These are phyloP conservation scores for Cossypha heuglini DNA, from an alignment of 2,797 vertebrate species.

Conservation along the genomic window DNA sequence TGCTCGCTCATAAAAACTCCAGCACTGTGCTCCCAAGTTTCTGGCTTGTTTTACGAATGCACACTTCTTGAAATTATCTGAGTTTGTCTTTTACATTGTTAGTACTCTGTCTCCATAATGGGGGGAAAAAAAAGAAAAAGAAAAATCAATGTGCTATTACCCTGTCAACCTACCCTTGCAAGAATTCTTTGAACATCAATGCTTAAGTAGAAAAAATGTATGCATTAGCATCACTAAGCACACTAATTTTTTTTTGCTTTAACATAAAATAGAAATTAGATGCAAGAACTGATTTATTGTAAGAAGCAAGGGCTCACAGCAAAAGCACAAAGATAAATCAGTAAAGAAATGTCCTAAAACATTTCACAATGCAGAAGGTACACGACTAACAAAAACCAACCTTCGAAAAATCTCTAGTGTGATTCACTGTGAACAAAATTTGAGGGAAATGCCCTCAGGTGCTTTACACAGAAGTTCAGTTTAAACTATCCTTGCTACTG, in stretches of 20 bases:
- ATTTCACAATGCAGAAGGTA: not conserved
- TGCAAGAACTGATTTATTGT: not conserved
- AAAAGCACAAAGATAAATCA: not conserved
- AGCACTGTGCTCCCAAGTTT: not conserved
- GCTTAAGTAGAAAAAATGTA: slow-evolving; percentile 37
- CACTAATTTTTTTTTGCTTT: not conserved
- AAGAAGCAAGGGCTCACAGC: not conserved
- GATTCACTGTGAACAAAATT: not conserved
- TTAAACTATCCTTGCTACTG: not conserved
- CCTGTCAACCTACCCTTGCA: slow-evolving; percentile 31
- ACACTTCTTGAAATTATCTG: slow-evolving; percentile 11
- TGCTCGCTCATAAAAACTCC: not conserved
- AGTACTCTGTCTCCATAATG: slow-evolving; percentile 27
- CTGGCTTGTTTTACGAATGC: not conserved
- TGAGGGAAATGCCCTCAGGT: not conserved
- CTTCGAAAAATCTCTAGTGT: not conserved
- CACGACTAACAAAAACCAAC: not conserved
- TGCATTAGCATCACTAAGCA: slow-evolving; percentile 40
- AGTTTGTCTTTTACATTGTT: slow-evolving; percentile 13
- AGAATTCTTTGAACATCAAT: slow-evolving; percentile 34
- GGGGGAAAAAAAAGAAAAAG: not conserved
- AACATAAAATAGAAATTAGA: slow-evolving; percentile 21
- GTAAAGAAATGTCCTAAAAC: not conserved
- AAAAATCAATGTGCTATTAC: slow-evolving; percentile 56
- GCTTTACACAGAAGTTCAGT: not conserved